Base-by-base conservation (phyloP, 2,888 invertebrate species). In the Pheosia gnoma region DNA sequence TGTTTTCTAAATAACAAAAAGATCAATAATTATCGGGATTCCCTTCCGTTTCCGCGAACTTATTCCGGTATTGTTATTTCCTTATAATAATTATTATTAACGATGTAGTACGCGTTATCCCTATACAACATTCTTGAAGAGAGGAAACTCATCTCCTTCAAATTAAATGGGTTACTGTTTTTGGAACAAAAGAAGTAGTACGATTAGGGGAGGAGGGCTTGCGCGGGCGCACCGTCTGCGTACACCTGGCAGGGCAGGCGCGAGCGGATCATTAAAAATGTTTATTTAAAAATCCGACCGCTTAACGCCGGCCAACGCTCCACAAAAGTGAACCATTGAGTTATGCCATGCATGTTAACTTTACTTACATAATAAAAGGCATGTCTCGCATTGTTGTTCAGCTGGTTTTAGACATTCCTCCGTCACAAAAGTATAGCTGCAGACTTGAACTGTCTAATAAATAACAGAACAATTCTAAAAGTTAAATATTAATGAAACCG, bases 271-370 rank as follows among this genome's bases (percentile, higher is more conserved):
- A 92, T 93, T 93, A 93, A 93, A 93, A 92, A 90, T 93, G 93
- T 93, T 93, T 93, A 93, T 93, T 93, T 93, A 93, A 93, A 93
- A 93, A 92, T 93, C 91, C 91, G 85, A 93, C 92, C 91, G 93
- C 93, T 92, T 91, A 91, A 86, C 89, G 85, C 83, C 81, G 85
- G 81, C 77, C 72, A 67, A 68, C 71, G 72, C 67, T 77, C 68
- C 72, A 71, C 85, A 65, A 78, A 74, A 88, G 67, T 60, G 84
- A 86, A 84, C 83, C 82, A 88, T 75, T 71, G 62, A 65, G 65
- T 70, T 58, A 69, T 51, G 58, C 58, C 47, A 63, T 65, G 25
- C 51, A 55, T 68, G 62, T 70, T 69, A 67, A 67, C 63, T 65
- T 65, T 57, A 57, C 66, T 65, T 57, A 57, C 41, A 59, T 66